These are phyloP conservation scores for Pampus argenteus DNA, from an alignment of 2,797 vertebrate species.

Conservation along the genomic window DNA sequence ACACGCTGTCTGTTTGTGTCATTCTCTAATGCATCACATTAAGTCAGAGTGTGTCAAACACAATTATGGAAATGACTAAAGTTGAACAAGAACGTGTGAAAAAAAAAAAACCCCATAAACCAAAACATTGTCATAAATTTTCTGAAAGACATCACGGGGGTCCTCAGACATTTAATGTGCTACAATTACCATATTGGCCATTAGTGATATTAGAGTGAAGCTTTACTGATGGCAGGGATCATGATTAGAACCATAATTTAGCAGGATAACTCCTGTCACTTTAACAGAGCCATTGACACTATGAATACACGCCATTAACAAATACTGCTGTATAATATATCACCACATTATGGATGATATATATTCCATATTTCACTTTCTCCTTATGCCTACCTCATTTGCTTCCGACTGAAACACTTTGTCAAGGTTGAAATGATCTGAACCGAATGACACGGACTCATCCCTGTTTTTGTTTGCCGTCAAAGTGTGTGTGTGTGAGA, in stretches of 20 bases:
- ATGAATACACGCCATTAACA: slow-evolving; percentile 75
- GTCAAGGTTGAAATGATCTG: slow-evolving; percentile 65
- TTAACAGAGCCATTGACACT: slow-evolving; percentile 77
- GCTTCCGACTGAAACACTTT: slow-evolving; percentile 46
- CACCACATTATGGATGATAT: slow-evolving; percentile 65
- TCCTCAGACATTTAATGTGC: slow-evolving; percentile 77
- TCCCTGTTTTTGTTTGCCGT: slow-evolving; percentile 42
- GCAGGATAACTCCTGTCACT: slow-evolving; percentile 77
- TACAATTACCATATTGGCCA: slow-evolving; percentile 81
- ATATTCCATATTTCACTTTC: slow-evolving; percentile 57
- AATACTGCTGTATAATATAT: slow-evolving; percentile 69
- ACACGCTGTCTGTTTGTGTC: slow-evolving; percentile 62
- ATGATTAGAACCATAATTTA: slow-evolving; percentile 76
- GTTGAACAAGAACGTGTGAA: slow-evolving; percentile 69
- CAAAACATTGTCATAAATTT: slow-evolving; percentile 76
- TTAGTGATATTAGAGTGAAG: slow-evolving; percentile 84
- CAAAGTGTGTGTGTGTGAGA: neutral
- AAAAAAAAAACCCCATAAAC: slow-evolving; percentile 80
- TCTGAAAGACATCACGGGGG: slow-evolving; percentile 68
- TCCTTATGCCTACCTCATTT: slow-evolving; percentile 42
- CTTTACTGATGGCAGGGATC: slow-evolving; percentile 78
- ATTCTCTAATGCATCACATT: slow-evolving; percentile 68
- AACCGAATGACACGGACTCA: slow-evolving; percentile 23
- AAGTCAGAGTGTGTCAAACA: slow-evolving; percentile 63
- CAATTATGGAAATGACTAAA: slow-evolving; percentile 81